These are phyloP conservation scores for Coenonympha glycerion DNA, from an alignment of 2,888 invertebrate genomes.

Conservation along the genomic window DNA sequence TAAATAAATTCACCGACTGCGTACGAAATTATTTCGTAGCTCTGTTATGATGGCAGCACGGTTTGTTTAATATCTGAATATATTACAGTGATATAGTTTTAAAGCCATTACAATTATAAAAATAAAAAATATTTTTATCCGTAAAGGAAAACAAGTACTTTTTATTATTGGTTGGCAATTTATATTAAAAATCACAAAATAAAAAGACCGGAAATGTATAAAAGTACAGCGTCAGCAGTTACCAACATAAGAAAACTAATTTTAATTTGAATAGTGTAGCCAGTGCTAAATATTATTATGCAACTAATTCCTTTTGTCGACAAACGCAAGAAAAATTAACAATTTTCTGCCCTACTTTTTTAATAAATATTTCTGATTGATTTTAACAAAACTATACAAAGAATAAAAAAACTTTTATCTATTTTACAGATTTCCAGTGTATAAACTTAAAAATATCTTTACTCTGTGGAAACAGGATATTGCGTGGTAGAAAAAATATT, in stretches of 20 bases:
- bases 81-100: background rate
- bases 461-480: too few relatives aligned
- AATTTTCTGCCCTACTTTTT: too few relatives aligned
- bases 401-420: too few relatives aligned
- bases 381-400: too few relatives aligned
- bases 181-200: conserved; percentile 28
- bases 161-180: background rate
- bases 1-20: conserved; percentile 74
- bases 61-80: conserved; percentile 31
- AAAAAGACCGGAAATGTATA: conserved; percentile 43
- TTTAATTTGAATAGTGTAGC: conserved; percentile 33
- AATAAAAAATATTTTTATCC: background rate
- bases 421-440: too few relatives aligned
- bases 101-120: background rate
- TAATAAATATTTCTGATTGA: too few relatives aligned
- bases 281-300: conserved; percentile 24
- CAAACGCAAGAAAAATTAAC: too few relatives aligned
- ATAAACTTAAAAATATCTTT: too few relatives aligned
- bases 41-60: conserved; percentile 52
- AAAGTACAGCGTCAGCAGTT: conserved; percentile 66
- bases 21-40: conserved; percentile 63
- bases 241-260: conserved; percentile 44
- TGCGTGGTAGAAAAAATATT: too few relatives aligned
- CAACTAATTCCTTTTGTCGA: too few relatives aligned
- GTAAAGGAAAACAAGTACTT: background rate